A percentile compares a stretch with the other conserved stretches of the same genome.
phyloP scores from a whole-genome alignment of 2,888 invertebrate genomes.

The Icerya purchasi region DNA sequence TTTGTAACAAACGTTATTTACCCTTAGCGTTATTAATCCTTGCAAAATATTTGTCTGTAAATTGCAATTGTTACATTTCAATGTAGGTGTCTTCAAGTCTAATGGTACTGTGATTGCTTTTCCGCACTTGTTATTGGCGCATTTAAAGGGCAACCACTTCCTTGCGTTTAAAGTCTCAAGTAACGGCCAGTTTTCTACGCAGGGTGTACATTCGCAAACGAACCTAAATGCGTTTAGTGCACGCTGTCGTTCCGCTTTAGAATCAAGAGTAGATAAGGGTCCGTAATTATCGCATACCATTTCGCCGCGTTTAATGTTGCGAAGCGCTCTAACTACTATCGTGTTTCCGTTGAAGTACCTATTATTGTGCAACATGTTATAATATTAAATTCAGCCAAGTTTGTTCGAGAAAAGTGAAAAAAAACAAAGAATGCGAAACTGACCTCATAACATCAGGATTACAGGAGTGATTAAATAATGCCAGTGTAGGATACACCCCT shows the following conservation, averaged over 20 bases:
- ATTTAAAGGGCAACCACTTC: slow-evolving; percentile 12
- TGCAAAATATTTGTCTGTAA: slow-evolving; percentile 49
- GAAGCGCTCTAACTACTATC: slow-evolving; percentile 50
- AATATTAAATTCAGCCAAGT: no score
- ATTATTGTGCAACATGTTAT: no score
- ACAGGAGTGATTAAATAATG: slow-evolving; percentile 73
- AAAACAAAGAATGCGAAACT: slow-evolving; percentile 8
- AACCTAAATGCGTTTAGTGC: slow-evolving; percentile 60
- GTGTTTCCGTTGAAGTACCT: slow-evolving; percentile 57
- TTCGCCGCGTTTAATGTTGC: slow-evolving; percentile 46
- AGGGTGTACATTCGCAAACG: slow-evolving; percentile 54
- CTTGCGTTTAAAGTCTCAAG: slow-evolving; percentile 43
- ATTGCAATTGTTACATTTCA: slow-evolving; percentile 42
- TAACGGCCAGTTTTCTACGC: slow-evolving; percentile 53
- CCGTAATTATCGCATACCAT: slow-evolving; percentile 74
- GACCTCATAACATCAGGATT: slow-evolving; percentile 65
- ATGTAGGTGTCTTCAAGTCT: slow-evolving; percentile 44
- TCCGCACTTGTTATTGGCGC: slow-evolving; percentile 29
- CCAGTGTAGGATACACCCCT: slow-evolving; percentile 59
- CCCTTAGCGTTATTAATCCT: slow-evolving; percentile 48
- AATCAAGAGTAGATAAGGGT: slow-evolving; percentile 52
- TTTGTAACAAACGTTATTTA: slow-evolving; percentile 22
- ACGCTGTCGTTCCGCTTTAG: slow-evolving; percentile 36
- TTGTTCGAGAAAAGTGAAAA: slow-evolving; percentile 4
- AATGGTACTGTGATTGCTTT: slow-evolving; percentile 40